Evolutionary conservation across 2,888 invertebrate genomes (phyloP), one percentile per base, ranked within the genome.

Genomic region (Encarsia formosa): DNA sequence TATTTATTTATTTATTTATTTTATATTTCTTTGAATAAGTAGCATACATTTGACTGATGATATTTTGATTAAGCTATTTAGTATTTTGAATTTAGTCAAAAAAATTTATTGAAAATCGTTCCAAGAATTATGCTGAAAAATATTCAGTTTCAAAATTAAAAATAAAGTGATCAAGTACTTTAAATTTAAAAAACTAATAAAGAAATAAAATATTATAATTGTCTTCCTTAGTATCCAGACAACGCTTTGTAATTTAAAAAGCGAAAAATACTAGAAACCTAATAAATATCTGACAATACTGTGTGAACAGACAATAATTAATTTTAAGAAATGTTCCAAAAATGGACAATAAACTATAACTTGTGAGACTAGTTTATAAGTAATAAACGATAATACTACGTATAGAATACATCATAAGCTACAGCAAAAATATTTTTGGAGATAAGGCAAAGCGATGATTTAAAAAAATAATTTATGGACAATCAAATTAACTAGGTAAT

Each of bases 271-370:
- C 57, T 52, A 46, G 53, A 59, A 49, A 64, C 46, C 57, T 65
- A 68, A 66, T 65, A 65, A 57, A 66, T 70, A 70, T 67, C 68
- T 65, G 70, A 71, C 71, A 71, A 71, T 71, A 70, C 71, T 71
- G 71, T 70, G 71, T 71, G 71, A 71, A 57, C 70, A 71, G 71
- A 71, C 71, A 71, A 71, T 71, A 71, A 69, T 66, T 71, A 71
- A 59, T 58, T 39, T 63, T 70, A 70, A 63, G 65, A 59, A 66
- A 69, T 63, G 69, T 69, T 70, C 71, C 68, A 65, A 56, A 29
- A 50, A 65, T 59, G 70, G 70, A 71, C 70, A 71, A 71, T 71
- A 71, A 70, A 59, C 43, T 34, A 4, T 50, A 47, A 47, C 50
- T 40, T 38, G 46, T 55, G 46, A 55, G 51, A 52, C 45, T 48